Conservation (phyloP, 1,140 invertebrate genomes). For the Ostrea denselamellosa region DNA sequence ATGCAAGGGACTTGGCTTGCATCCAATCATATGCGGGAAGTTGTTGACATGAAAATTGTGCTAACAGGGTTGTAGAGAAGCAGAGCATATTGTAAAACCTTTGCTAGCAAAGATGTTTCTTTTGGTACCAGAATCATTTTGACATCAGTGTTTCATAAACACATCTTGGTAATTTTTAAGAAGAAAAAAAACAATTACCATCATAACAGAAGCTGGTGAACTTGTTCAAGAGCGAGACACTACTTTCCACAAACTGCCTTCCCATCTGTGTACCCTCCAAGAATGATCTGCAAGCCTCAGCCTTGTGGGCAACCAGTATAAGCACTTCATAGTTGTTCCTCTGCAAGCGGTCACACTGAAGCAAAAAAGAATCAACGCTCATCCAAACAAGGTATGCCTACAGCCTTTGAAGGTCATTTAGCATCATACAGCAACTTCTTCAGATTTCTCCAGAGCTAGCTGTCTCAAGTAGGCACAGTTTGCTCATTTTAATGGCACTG, state of each 20-base stretch:
- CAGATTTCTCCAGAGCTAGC: too few species aligned
- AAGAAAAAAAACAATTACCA: not conserved
- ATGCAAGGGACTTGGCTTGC: too few species aligned
- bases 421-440: not conserved
- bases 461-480: too few species aligned
- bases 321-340: slow-evolving; percentile 17
- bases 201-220: slow-evolving; percentile 25
- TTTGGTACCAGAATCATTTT: too few species aligned
- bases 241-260: not conserved
- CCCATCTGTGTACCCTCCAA: not conserved
- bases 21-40: too few species aligned
- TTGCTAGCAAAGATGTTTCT: too few species aligned
- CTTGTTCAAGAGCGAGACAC: not conserved
- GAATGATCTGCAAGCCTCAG: not conserved
- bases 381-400: not conserved
- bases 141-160: too few species aligned
- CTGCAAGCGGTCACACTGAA: not conserved
- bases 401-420: not conserved
- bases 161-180: too few species aligned
- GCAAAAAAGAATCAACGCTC: not conserved
- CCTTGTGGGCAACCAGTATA: not conserved
- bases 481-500: too few species aligned
- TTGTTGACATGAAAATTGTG: too few species aligned
- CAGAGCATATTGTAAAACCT: too few species aligned
- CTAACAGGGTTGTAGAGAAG: too few species aligned